Conservation (phyloP, 2,888 invertebrate genomes). For the Dolomedes plantarius region DNA sequence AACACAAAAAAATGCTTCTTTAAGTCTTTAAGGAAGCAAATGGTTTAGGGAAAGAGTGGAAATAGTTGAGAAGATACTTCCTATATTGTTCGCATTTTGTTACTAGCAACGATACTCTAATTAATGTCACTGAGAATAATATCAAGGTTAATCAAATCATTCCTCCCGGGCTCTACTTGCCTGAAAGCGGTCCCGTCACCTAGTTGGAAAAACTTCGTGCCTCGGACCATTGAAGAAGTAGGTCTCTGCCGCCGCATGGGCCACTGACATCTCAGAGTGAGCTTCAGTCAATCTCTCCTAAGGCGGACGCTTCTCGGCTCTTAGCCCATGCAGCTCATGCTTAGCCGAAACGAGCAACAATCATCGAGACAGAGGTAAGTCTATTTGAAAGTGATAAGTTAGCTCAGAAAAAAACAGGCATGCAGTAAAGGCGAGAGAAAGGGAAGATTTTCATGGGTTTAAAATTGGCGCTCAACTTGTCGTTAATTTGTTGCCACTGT, state of each 20-base stretch:
- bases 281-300: constrained; percentile 45
- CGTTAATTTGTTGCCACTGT: no score
- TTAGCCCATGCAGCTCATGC: not conserved
- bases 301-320: not conserved
- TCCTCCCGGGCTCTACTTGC: not conserved
- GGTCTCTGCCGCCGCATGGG: constrained; percentile 53
- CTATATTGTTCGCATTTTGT: no score
- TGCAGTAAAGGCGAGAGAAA: no score
- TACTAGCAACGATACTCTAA: not conserved
- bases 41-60: no score
- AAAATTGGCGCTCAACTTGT: no score
- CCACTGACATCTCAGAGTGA: constrained; percentile 43
- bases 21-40: no score
- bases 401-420: no score
- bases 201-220: constrained; percentile 42
- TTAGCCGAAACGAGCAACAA: not conserved
- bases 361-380: constrained; percentile 10
- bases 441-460: no score
- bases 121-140: constrained; percentile 25
- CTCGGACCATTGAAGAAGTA: constrained; percentile 68
- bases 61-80: no score
- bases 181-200: constrained; percentile 45
- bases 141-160: constrained; percentile 55
- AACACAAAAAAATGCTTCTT: no score
- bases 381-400: not conserved